phyloP scores from a whole-genome alignment of 2,888 invertebrate genomes.

The Eristalis intricaria region DNA sequence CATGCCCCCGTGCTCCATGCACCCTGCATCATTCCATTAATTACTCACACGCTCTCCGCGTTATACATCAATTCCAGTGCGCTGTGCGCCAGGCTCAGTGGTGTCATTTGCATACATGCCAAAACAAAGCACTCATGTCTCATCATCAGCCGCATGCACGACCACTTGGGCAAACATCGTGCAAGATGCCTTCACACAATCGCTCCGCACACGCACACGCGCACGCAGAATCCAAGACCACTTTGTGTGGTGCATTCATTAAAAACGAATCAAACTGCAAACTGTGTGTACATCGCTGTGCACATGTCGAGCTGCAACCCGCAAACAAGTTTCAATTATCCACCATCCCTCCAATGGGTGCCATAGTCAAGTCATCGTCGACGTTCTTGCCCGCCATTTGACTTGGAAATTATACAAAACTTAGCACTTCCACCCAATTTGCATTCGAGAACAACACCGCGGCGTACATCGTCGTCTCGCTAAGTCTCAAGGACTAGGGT shows the following conservation, averaged over 20 bases:
- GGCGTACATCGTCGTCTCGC: background rate
- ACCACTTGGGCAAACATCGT: background rate
- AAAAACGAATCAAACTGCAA: constrained; percentile 64
- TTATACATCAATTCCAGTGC: background rate
- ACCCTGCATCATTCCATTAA: constrained; percentile 22
- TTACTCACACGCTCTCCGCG: constrained; percentile 14
- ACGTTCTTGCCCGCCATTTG: constrained; percentile 41
- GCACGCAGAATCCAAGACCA: background rate
- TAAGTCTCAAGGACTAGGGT: constrained; percentile 17
- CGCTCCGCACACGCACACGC: background rate
- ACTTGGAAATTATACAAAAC: constrained; percentile 67
- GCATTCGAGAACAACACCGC: constrained; percentile 48
- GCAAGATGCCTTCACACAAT: background rate
- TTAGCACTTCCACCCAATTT: constrained; percentile 63
- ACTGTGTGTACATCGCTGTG: constrained; percentile 23
- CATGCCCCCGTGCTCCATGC: background rate
- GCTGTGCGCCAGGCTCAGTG: background rate
- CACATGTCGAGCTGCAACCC: constrained; percentile 23
- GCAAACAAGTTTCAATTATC: constrained; percentile 65
- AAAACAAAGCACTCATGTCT: constrained; percentile 2
- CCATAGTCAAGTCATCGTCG: background rate
- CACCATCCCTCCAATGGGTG: background rate
- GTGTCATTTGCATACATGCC: constrained; percentile 20
- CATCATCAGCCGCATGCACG: background rate
- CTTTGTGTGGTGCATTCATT: constrained; percentile 44